Evolutionary conservation across 2,888 invertebrate genomes (phyloP), one percentile per base, ranked within the genome.

Genomic region (Phalangium opilio): DNA sequence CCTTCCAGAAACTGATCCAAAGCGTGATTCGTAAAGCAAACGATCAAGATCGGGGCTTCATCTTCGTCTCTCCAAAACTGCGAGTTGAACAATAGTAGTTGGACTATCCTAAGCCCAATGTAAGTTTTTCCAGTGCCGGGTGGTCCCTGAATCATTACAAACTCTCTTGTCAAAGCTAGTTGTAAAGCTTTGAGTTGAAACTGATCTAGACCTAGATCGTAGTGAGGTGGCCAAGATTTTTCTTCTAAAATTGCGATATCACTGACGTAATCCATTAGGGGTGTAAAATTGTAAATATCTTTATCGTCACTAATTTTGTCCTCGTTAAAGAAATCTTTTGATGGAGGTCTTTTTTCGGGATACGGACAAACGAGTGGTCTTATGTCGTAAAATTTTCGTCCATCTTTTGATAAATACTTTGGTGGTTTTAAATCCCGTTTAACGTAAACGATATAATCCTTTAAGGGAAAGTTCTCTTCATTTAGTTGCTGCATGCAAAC

Each of bases 21-120:
- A 4, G 85, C 85, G 62, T 85, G 83, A 68, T 87, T 87, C 7
- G 85, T 86, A 62, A 77, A 83, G 59, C 85, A 83, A 19, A 86
- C 76, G 0, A 87, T 70, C 8, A 86, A 66, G 63, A 86, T 78
- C 1, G 81, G 81, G 3, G 49, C 12, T 8, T 44, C 15, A 8
- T 27, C 27, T 3, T 15, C 27, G 27, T 27, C 27, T 8, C 20
- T 20, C 38, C 36, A 32, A 39, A 45, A 32, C 0, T 53, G 21
- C 12, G 56, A 54, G 61, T 81, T 83, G 47, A 72, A 64, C 1
- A 85, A 63, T 18, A 87, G 60, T 0, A 75, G 73, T 46, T 76
- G 69, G 1, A 80, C 77, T 17, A 89, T 75, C 71, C 81, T 79
- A 27, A 83, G 67, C 0, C 85, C 85, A 50, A 86, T 64, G 62